Percentiles rank a stretch among this genome's conserved stretches.
phyloP scores from a whole-genome alignment of 1,140 invertebrate species.

The Rhynchophorus ferrugineus region DNA sequence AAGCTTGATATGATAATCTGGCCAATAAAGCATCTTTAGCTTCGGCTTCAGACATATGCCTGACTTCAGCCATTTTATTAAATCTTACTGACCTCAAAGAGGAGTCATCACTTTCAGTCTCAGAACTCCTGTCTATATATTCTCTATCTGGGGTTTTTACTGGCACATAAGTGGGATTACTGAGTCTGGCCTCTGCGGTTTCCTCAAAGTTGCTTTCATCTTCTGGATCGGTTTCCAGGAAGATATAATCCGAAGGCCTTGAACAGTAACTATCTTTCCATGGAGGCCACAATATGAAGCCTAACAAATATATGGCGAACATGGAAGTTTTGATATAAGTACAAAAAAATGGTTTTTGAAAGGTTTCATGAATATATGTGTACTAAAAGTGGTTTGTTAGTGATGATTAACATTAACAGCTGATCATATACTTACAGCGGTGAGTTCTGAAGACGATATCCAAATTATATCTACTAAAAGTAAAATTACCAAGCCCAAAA shows the following conservation, averaged over 20 bases:
- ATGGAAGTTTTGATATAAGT: constrained; percentile 84
- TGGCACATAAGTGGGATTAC: constrained; percentile 76
- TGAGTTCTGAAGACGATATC: constrained; percentile 79
- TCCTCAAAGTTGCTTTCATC: constrained; percentile 58
- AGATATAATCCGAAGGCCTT: constrained; percentile 56
- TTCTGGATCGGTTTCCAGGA: constrained; percentile 58
- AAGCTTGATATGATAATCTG: constrained; percentile 76
- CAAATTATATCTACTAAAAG: constrained; percentile 79
- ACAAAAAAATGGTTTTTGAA: constrained; percentile 81
- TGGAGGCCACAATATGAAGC: constrained; percentile 72
- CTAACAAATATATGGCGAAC: constrained; percentile 76
- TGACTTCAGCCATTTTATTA: constrained; percentile 76
- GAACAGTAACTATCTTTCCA: constrained; percentile 69
- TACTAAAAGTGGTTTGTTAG: constrained; percentile 50
- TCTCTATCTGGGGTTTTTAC: constrained; percentile 61
- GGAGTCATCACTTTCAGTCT: constrained; percentile 79
- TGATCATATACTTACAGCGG: constrained; percentile 53
- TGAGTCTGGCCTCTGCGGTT: constrained; percentile 43
- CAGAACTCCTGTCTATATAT: constrained; percentile 56
- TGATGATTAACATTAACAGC: constrained; percentile 15
- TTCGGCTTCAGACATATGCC: constrained; percentile 72
- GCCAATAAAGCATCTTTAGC: constrained; percentile 78
- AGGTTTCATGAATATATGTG: constrained; percentile 70
- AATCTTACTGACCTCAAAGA: constrained; percentile 57
- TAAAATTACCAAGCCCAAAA: constrained; percentile 68